Base-by-base conservation (phyloP, 2,888 invertebrate species). In the Myopa tessellatipennis region DNA sequence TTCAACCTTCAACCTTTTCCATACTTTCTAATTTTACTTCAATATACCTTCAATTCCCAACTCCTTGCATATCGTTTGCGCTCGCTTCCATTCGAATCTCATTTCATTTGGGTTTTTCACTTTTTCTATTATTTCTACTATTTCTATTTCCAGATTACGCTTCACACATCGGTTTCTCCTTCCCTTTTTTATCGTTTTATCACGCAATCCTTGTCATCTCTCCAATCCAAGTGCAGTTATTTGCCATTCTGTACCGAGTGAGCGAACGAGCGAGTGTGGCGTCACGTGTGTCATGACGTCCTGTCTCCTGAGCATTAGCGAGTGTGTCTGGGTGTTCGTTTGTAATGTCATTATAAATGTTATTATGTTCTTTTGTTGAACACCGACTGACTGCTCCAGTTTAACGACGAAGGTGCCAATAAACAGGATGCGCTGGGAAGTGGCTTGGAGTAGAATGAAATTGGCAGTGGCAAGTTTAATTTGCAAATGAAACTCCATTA, bases 281-380 rank as follows among this genome's bases (percentile, higher is more conserved):
- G 45, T 60, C 60, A 70, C 72, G 60, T 60, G 72, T 72, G 36
- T n/a, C n/a, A n/a, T 60, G 61, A 63, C 18, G 38, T 60, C 34
- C 38, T 50, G 61, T 45, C 61, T 61, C 50, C 70, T 38, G 67
- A 36, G 14, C 36, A 55, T 70, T 52, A 70, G 73, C 60, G 60
- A 40, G 61, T 58, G 38, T 73, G 40, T 8, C 14, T 55, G 71
- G 7, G 52, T 69, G 69, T 26, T 40, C 65, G 50, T 36, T 63
- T 65, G 74, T 74, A 65, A 74, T 65, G 74, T 63, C 74, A 74
- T 74, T 74, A 74, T 74, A 74, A 74, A 74, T 74, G 74, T 65
- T 52, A 74, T 74, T 74, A 74, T 65, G 65, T 74, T 65, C 74
- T 60, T 74, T 65, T 52, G 74, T 65, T 50, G 45, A 74, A 14